These are phyloP conservation scores for Lasiurus cinereus DNA, from an alignment of 2,113 vertebrate genomes.

Conservation along the genomic window DNA sequence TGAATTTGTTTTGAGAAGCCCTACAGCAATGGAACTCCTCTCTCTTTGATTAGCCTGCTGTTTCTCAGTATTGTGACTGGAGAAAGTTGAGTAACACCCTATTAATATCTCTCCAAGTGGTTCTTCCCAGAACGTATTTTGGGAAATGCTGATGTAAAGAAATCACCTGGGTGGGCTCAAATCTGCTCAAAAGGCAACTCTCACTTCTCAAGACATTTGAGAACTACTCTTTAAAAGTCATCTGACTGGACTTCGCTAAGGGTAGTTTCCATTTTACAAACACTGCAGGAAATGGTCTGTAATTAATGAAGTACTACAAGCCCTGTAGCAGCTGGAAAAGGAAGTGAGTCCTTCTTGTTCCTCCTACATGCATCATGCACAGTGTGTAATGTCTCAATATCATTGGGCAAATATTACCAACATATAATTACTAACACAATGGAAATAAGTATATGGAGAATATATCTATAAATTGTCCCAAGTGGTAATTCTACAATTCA, in stretches of 20 bases:
- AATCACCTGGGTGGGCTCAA: background rate
- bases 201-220: constrained; percentile 16
- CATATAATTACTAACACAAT: background rate
- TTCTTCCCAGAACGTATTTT: constrained; percentile 32
- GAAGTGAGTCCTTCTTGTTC: constrained; percentile 2
- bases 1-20: background rate
- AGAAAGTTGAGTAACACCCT: background rate
- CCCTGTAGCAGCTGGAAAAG: background rate
- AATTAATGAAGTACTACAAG: background rate
- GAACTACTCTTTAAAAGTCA: constrained; percentile 18
- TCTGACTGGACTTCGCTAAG: constrained; percentile 25
- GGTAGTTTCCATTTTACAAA: background rate
- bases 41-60: background rate
- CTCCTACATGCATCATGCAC: background rate
- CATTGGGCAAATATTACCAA: background rate
- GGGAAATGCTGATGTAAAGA: constrained; percentile 15
- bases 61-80: background rate
- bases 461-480: background rate
- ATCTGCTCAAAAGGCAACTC: background rate
- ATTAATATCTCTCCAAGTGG: background rate
- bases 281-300: background rate
- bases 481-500: constrained; percentile 21
- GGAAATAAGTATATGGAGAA: constrained; percentile 6
- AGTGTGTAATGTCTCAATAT: background rate
- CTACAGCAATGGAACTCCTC: background rate